phyloP scores from a whole-genome alignment of 2,888 invertebrate species.

The Drosophila lacicola region DNA sequence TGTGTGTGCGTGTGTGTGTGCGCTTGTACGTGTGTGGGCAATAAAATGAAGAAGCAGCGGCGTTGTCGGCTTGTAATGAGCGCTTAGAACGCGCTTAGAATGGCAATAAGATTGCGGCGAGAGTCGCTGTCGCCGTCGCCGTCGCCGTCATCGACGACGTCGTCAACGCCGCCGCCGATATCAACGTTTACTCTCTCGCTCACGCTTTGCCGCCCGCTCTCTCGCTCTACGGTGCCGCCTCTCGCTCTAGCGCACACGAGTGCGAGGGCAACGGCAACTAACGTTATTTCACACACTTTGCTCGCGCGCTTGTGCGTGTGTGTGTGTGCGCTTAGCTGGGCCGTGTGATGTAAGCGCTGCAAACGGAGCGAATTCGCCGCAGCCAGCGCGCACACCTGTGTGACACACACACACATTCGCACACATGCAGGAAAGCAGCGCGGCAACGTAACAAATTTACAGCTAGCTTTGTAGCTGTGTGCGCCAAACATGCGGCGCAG shows the following conservation, averaged over 20 bases:
- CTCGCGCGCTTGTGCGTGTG: not conserved
- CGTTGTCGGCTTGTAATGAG: constrained; percentile 57
- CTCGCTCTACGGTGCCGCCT: not conserved
- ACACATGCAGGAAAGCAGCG: constrained; percentile 25
- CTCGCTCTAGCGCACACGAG: constrained; percentile 36
- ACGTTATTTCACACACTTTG: constrained; percentile 76
- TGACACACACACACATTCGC: constrained; percentile 31
- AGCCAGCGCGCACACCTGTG: constrained; percentile 64
- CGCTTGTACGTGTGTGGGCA: constrained; percentile 32
- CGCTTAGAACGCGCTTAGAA: constrained; percentile 80
- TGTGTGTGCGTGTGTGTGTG: constrained; percentile 10
- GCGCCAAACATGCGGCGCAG: constrained; percentile 44
- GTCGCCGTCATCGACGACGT: constrained; percentile 3
- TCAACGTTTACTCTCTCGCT: constrained; percentile 11
- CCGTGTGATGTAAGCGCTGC: constrained; percentile 73
- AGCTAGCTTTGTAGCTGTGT: constrained; percentile 82
- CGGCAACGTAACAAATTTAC: constrained; percentile 83
- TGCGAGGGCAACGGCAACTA: constrained; percentile 72
- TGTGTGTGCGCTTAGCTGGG: constrained; percentile 17
- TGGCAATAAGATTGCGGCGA: constrained; percentile 75
- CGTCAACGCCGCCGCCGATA: not conserved
- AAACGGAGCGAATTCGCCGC: constrained; percentile 62
- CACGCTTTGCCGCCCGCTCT: not conserved
- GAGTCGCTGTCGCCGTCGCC: constrained; percentile 11
- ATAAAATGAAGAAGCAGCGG: constrained; percentile 53